These are phyloP conservation scores for Drosophila orena DNA, from an alignment of 1,140 invertebrate genomes.

Conservation along the genomic window DNA sequence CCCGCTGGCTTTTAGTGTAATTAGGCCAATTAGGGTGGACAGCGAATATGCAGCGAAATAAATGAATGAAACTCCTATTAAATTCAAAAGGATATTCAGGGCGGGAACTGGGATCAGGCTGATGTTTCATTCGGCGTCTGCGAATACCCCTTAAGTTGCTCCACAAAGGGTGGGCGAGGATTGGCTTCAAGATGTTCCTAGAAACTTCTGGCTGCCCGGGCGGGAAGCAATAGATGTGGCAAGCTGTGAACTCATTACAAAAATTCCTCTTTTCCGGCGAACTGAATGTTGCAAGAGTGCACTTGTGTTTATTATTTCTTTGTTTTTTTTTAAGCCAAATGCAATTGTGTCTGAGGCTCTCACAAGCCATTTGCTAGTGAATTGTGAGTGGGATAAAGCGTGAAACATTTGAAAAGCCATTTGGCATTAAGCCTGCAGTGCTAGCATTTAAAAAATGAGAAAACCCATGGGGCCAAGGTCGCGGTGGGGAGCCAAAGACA, in stretches of 20 bases:
- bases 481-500: constrained; percentile 1
- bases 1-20: neutral
- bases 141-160: neutral
- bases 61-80: neutral
- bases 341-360: neutral
- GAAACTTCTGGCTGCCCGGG: neutral
- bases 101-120: too few species aligned
- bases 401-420: constrained; percentile 13
- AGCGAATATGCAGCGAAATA: neutral
- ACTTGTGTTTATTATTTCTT: neutral
- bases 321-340: too few species aligned
- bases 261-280: neutral
- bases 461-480: constrained; percentile 12
- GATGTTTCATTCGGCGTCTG: neutral
- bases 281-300: neutral
- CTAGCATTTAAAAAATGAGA: neutral
- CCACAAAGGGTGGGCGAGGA: too few species aligned
- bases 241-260: neutral
- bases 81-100: too few species aligned
- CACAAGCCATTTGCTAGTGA: constrained; percentile 1
- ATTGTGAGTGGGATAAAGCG: constrained; percentile 2
- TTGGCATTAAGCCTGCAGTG: constrained; percentile 4
- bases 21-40: neutral
- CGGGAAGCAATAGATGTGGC: neutral
- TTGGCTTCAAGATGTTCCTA: neutral